phyloP scores from a whole-genome alignment of 1,140 invertebrate species.

The Oedothorax gibbosus region DNA sequence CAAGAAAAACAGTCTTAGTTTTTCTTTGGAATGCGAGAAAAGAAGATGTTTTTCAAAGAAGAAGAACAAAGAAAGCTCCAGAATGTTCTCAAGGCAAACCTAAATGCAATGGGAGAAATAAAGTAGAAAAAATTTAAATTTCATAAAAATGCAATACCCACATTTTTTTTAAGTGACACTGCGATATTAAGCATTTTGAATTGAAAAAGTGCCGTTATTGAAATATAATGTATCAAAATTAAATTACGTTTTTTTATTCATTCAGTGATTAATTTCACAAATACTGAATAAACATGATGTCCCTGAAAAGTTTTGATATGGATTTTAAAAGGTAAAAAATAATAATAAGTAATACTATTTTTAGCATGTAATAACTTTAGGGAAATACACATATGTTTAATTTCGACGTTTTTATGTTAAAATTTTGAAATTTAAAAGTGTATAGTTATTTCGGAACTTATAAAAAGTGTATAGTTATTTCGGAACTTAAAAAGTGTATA shows the following conservation, averaged over 20 bases:
- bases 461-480: background rate
- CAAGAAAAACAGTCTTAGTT: slow-evolving; percentile 18
- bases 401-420: no score
- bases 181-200: background rate
- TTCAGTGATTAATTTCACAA: no score
- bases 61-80: slow-evolving; percentile 1
- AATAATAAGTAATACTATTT: no score
- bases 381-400: no score
- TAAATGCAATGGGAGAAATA: background rate
- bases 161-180: background rate
- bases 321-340: no score
- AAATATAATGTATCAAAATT: background rate
- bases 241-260: no score
- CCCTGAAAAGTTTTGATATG: no score
- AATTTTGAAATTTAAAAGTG: no score
- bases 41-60: background rate
- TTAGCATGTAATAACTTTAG: no score
- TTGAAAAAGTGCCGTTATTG: background rate
- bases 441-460: no score
- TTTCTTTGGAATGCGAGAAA: background rate
- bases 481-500: background rate
- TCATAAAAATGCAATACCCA: background rate
- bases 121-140: background rate
- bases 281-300: no score
- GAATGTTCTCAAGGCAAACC: slow-evolving; percentile 6